Percentiles rank a stretch among this genome's conserved stretches.
Evolutionary conservation across 2,888 invertebrate genomes (phyloP).

Genomic region (Harpalus rufipes): DNA sequence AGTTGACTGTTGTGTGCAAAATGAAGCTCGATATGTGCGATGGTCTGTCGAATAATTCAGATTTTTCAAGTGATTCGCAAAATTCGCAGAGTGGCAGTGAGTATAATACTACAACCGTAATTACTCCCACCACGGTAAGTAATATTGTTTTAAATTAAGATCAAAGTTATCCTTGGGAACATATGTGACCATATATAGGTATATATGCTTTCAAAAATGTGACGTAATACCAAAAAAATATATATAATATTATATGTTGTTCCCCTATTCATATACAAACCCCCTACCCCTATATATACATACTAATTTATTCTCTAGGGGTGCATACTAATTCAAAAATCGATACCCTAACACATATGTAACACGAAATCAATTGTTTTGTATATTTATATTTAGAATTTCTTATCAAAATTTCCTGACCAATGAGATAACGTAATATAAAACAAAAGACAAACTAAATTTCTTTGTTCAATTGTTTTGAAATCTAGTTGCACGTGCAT

Average conservation of each 20-base stretch:
- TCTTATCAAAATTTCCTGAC: slow-evolving; percentile 16
- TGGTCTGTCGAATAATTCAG: slow-evolving; percentile 76
- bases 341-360: background rate
- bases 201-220: slow-evolving; percentile 43
- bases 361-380: background rate
- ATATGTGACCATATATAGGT: slow-evolving; percentile 61
- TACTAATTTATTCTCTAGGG: background rate
- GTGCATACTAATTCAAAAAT: background rate
- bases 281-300: background rate
- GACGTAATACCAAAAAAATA: slow-evolving; percentile 48
- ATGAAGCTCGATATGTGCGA: slow-evolving; percentile 76
- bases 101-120: slow-evolving; percentile 74
- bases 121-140: slow-evolving; percentile 74
- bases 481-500: slow-evolving; percentile 39
- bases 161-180: slow-evolving; percentile 42
- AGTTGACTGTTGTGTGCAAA: slow-evolving; percentile 66
- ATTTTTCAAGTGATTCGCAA: slow-evolving; percentile 76
- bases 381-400: background rate
- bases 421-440: background rate
- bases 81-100: slow-evolving; percentile 75
- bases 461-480: slow-evolving; percentile 46
- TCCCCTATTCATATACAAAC: background rate
- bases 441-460: slow-evolving; percentile 38
- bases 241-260: background rate
- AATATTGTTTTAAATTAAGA: slow-evolving; percentile 30